Evolutionary conservation across 2,113 vertebrate species (phyloP), one percentile per base, ranked within the genome.

Genomic region (Mastomys coucha): DNA sequence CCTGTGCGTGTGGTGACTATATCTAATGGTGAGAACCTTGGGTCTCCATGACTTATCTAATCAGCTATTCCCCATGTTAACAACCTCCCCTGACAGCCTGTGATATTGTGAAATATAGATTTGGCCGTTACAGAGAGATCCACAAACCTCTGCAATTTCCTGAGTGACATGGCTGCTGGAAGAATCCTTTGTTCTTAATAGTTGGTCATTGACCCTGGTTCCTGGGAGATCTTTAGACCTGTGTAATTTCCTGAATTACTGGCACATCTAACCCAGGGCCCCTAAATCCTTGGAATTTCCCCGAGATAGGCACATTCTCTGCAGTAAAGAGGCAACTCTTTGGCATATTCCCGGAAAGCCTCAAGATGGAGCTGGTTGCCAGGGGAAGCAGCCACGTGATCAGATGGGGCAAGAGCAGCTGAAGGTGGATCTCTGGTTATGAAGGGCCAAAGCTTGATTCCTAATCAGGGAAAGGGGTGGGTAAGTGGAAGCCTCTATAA

Each of bases 201-300:
- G 73, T 36, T 80, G 67, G n/a, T 82, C 33, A 75, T 31, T 81
- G 82, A 91, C 67, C 82, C 69, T 75, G 24, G 45, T 88, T 96
- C 76, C 82, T 82, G 31, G 72, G 45, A 26, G 13, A n/a, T 94
- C 84, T 70, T 51, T 24, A 91, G 33, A 42, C 76, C 39, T 76
- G 51, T 91, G 84, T 70, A 75, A 96, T 96, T 96, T 96, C 76
- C 89, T 82, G 92, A 91, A 58, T 69, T 75, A 10, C 33, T 51
- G 33, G 39, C 56, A 77, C 39, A 76, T 91, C 88, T 86, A 39
- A 90, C 65, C 70, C 76, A 39, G 58, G 56, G 39, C 33, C 65
- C 49, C 33, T 33, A 67, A 69, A 67, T 76, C 49, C 88, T 60
- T 73, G 88, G 75, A 93, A 93, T 81, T 91, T 93, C 81, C 88